phyloP scores from a whole-genome alignment of 2,888 invertebrate species.

The Drosophila mercatorum region DNA sequence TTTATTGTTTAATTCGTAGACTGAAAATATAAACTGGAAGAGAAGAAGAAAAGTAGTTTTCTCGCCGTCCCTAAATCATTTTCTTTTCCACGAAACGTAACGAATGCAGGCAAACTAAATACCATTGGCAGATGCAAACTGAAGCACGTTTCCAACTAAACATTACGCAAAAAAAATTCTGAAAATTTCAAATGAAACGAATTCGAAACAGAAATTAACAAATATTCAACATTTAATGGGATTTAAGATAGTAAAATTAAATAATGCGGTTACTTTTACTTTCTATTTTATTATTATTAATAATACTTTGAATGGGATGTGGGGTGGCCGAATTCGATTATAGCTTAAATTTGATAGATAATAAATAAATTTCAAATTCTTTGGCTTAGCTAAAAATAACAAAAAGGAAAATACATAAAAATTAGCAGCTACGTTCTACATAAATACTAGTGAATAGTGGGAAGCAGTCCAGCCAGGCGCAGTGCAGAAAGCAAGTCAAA shows the following conservation, averaged over 20 bases:
- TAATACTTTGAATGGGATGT: slow-evolving; percentile 43
- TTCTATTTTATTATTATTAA: slow-evolving; percentile 4
- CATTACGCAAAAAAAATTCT: slow-evolving; percentile 39
- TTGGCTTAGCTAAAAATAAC: slow-evolving; percentile 54
- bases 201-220: slow-evolving; percentile 12
- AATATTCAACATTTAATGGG: slow-evolving; percentile 36
- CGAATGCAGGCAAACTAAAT: slow-evolving; percentile 17
- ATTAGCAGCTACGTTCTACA: slow-evolving; percentile 10
- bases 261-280: slow-evolving; percentile 10
- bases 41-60: slow-evolving; percentile 15
- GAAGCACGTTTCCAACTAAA: slow-evolving; percentile 49
- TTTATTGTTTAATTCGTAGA: slow-evolving; percentile 5
- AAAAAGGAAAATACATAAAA: slow-evolving; percentile 14
- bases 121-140: slow-evolving; percentile 32
- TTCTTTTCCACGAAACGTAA: slow-evolving; percentile 22
- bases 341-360: slow-evolving; percentile 2
- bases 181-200: slow-evolving; percentile 37
- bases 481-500: slow-evolving; percentile 22
- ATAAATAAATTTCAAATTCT: slow-evolving; percentile 34
- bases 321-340: slow-evolving; percentile 6
- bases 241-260: slow-evolving; percentile 26
- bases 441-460: slow-evolving; percentile 31
- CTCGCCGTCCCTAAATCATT: slow-evolving; percentile 29
- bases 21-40: slow-evolving; percentile 23
- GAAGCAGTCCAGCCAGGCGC: slow-evolving; percentile 2